Base-by-base conservation (phyloP, 2,888 invertebrate species). In the Ephialtes manifestator region DNA sequence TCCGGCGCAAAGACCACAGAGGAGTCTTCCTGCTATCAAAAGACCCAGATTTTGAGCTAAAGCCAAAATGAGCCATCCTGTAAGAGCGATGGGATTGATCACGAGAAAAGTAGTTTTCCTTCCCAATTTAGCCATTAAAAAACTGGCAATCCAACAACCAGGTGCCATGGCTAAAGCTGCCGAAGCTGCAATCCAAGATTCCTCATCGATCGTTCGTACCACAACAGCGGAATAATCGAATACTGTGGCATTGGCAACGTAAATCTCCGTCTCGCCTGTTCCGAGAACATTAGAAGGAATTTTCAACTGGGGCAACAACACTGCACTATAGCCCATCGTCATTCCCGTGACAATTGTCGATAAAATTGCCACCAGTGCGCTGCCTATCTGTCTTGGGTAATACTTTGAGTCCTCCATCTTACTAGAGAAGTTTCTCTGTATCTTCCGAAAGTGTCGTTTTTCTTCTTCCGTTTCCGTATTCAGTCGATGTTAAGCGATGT, bases 311-410 rank as follows among this genome's bases (percentile, higher is more conserved):
- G 96, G 96, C 67, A 96, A 92, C 46, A 96, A 91, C 31, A 96
- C 95, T 0, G 96, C 96, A 1, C 96, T 96, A 91, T 95, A 96
- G 0, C 96, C 96, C 0, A 95, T 95, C 0, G 96, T 96, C 90
- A 96, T 95, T 0, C 96, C 96, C 0, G 95, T 94, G 0, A 95
- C 94, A 85, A 96, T 93, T 1, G 96, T 95, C 51, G 95, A 92
- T 48, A 96, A 91, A 71, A 96, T 95, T 0, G 96, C 95, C 0
- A 95, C 96, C 8, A 95, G 90, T 4, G 96, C 95, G 46, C 96
- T 95, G 70, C 96, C 89, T 15, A 94, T 94, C 96, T 96, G 91
- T 68, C 88, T 86, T 11, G 77, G 20, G 48, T 88, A 82, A 28
- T 87, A 86, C 79, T 85, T 89, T 0, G 85, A 75, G 77, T 86